These are phyloP conservation scores for Plodia interpunctella DNA, from an alignment of 1,140 invertebrate species.

Conservation along the genomic window DNA sequence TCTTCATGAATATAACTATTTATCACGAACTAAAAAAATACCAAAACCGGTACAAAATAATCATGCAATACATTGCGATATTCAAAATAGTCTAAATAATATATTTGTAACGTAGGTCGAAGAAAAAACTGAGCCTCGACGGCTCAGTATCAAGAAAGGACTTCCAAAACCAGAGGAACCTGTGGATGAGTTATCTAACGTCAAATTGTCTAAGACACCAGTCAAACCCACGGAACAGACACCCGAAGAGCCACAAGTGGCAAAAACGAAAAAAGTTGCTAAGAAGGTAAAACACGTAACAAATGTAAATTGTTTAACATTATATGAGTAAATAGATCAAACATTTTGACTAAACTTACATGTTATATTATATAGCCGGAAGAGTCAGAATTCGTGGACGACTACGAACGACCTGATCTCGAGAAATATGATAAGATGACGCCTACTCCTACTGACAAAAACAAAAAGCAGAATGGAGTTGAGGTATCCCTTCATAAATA, in stretches of 20 bases:
- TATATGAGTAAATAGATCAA: not conserved
- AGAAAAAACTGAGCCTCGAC: constrained; percentile 56
- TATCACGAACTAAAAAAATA: too few relatives aligned
- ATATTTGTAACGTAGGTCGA: constrained; percentile 61
- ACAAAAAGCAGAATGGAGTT: constrained; percentile 50
- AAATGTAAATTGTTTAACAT: not conserved
- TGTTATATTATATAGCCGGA: constrained; percentile 43
- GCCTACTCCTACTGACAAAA: constrained; percentile 51
- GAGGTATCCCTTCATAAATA: constrained; percentile 30
- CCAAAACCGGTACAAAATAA: too few relatives aligned
- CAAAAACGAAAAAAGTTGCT: constrained; percentile 50
- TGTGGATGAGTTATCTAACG: constrained; percentile 71
- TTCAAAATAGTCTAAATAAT: constrained; percentile 15
- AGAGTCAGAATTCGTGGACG: constrained; percentile 58
- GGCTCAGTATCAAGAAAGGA: constrained; percentile 71
- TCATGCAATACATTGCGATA: too few relatives aligned
- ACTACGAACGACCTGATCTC: constrained; percentile 75
- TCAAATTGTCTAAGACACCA: constrained; percentile 71
- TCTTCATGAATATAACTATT: too few relatives aligned
- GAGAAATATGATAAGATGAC: constrained; percentile 70
- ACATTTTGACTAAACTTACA: not conserved
- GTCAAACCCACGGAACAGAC: constrained; percentile 67
- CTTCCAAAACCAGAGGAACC: constrained; percentile 77
- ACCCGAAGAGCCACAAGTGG: constrained; percentile 57
- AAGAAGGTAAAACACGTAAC: constrained; percentile 53